A percentile compares a stretch with the other conserved stretches of the same genome.
phyloP scores from a whole-genome alignment of 1,140 invertebrate genomes.

The Drosophila aff. region DNA sequence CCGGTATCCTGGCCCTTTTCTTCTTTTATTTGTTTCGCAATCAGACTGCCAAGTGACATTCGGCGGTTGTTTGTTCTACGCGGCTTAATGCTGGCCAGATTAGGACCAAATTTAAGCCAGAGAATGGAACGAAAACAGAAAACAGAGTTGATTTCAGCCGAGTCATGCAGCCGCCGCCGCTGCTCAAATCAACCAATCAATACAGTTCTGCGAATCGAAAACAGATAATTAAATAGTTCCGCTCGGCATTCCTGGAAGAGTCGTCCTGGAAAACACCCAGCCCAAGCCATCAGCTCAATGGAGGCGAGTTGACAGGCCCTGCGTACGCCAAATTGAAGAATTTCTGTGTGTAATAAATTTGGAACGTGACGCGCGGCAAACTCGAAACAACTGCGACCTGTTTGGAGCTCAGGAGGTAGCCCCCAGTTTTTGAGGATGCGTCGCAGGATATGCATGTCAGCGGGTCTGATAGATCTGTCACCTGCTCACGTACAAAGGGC shows the following conservation, averaged over 20 bases:
- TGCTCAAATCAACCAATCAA: slow-evolving; percentile 24
- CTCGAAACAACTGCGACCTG: slow-evolving; percentile 55
- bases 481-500: slow-evolving; percentile 68
- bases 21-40: slow-evolving; percentile 68
- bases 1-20: slow-evolving; percentile 17
- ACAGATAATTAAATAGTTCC: slow-evolving; percentile 49
- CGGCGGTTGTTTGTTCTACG: slow-evolving; percentile 47
- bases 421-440: not conserved
- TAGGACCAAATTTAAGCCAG: slow-evolving; percentile 29
- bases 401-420: slow-evolving; percentile 40
- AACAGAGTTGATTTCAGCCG: slow-evolving; percentile 13
- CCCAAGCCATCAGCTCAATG: slow-evolving; percentile 2
- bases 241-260: not conserved
- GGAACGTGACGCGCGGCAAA: slow-evolving; percentile 69
- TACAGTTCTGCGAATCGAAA: slow-evolving; percentile 13
- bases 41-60: slow-evolving; percentile 55
- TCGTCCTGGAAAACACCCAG: slow-evolving; percentile 1
- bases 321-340: slow-evolving; percentile 66
- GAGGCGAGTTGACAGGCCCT: slow-evolving; percentile 23
- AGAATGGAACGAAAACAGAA: slow-evolving; percentile 39
- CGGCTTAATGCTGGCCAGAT: slow-evolving; percentile 42
- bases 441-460: slow-evolving; percentile 59
- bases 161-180: not conserved
- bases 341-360: slow-evolving; percentile 77
- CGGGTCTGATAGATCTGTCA: slow-evolving; percentile 70